Evolutionary conservation across 2,888 invertebrate genomes (phyloP).

Genomic region (Ephialtes manifestator): DNA sequence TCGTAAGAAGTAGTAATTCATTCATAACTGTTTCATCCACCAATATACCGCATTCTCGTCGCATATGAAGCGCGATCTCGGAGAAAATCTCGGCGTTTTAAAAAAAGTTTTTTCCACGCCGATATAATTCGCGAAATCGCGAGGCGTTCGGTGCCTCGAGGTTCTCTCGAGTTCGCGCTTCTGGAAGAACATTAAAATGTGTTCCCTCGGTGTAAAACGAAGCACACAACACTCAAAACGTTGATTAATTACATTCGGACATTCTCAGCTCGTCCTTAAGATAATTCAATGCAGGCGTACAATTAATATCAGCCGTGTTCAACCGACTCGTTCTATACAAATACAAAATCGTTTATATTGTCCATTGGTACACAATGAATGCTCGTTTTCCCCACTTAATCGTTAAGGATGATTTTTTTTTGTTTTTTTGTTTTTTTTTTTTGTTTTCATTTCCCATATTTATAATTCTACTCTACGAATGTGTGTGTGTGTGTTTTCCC

Average conservation of each 20-base stretch:
- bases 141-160: not conserved
- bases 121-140: not conserved
- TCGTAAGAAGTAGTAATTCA: conserved; percentile 71
- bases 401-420: conserved; percentile 62
- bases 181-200: conserved; percentile 70
- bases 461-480: conserved; percentile 77
- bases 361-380: conserved; percentile 82
- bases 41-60: conserved; percentile 55
- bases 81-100: not conserved
- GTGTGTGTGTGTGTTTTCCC: conserved; percentile 49
- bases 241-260: conserved; percentile 67
- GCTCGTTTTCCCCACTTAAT: conserved; percentile 49
- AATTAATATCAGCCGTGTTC: conserved; percentile 60
- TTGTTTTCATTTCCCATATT: conserved; percentile 64
- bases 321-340: conserved; percentile 79
- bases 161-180: conserved; percentile 47
- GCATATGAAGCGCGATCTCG: conserved; percentile 41
- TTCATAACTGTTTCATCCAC: conserved; percentile 54
- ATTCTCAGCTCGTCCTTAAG: conserved; percentile 37
- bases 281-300: conserved; percentile 65
- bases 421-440: conserved; percentile 9
- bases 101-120: not conserved
- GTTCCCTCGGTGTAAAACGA: conserved; percentile 66
- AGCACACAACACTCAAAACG: conserved; percentile 60
- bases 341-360: conserved; percentile 85